Evolutionary conservation across 2,113 vertebrate genomes (phyloP).

Genomic region (Alces alces): DNA sequence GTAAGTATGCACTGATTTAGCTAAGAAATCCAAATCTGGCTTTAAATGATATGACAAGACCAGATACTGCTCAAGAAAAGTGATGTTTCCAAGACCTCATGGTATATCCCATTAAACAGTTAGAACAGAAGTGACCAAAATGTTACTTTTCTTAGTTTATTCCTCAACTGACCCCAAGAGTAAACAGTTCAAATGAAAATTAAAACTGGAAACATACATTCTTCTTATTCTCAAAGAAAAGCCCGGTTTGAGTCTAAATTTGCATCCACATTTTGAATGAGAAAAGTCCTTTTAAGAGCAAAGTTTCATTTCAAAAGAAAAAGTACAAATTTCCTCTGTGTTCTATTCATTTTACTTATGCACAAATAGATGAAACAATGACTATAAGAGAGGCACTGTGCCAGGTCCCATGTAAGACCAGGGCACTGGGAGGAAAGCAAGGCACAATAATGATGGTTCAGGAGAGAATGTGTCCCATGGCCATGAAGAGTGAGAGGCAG

Average conservation of each 20-base stretch:
- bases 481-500: not conserved
- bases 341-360: not conserved
- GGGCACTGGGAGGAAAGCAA: not conserved
- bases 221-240: constrained; percentile 11
- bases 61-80: not conserved
- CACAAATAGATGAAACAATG: not conserved
- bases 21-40: not conserved
- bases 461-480: not conserved
- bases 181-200: not conserved
- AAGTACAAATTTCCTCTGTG: not conserved
- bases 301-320: constrained; percentile 23
- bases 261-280: not conserved
- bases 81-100: not conserved
- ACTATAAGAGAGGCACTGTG: not conserved
- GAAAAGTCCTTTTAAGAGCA: not conserved
- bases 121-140: constrained; percentile 11
- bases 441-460: not conserved
- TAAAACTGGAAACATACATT: not conserved
- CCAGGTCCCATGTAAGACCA: not conserved
- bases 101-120: not conserved
- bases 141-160: not conserved
- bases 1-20: not conserved
- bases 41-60: constrained; percentile 27
- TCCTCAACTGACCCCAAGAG: not conserved
- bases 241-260: not conserved